Percentiles rank a stretch among this genome's conserved stretches.
Evolutionary conservation across 2,888 invertebrate genomes (phyloP).

Genomic region (Orchesellides sinensis): DNA sequence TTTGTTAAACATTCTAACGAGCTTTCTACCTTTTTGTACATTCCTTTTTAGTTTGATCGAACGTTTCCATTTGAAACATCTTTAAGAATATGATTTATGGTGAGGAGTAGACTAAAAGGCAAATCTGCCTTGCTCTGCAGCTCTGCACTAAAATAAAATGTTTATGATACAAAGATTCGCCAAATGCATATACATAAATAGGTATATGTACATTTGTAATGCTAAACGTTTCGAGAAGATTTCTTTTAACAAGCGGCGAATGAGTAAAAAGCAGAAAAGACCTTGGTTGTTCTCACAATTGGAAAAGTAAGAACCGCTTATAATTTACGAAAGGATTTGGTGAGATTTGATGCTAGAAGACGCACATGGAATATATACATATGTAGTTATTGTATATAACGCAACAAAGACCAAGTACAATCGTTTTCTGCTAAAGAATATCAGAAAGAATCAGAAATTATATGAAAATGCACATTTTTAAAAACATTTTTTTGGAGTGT

Average conservation of each 20-base stretch:
- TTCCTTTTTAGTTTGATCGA: too few species aligned
- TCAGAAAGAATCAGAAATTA: too few species aligned
- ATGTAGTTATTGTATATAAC: too few species aligned
- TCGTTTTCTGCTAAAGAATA: too few species aligned
- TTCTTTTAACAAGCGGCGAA: neutral
- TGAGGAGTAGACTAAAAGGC: neutral
- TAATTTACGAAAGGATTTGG: conserved; percentile 16
- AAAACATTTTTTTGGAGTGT: too few species aligned
- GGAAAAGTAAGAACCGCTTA: conserved; percentile 1
- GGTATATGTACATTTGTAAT: neutral
- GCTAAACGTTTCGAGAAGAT: neutral
- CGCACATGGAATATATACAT: neutral
- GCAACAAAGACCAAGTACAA: too few species aligned
- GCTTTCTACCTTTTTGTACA: too few species aligned
- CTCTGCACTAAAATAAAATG: too few species aligned
- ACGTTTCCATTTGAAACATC: neutral
- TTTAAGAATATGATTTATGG: conserved; percentile 5
- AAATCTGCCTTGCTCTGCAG: conserved; percentile 6
- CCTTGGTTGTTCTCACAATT: neutral
- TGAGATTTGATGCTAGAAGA: conserved; percentile 4
- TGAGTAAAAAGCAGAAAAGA: neutral
- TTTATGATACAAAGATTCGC: neutral
- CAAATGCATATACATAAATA: neutral
- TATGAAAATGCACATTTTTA: too few species aligned
- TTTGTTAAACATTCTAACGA: too few species aligned